Base-by-base conservation (phyloP, 1,140 invertebrate genomes). In the Bombus haemorrhoidalis region DNA sequence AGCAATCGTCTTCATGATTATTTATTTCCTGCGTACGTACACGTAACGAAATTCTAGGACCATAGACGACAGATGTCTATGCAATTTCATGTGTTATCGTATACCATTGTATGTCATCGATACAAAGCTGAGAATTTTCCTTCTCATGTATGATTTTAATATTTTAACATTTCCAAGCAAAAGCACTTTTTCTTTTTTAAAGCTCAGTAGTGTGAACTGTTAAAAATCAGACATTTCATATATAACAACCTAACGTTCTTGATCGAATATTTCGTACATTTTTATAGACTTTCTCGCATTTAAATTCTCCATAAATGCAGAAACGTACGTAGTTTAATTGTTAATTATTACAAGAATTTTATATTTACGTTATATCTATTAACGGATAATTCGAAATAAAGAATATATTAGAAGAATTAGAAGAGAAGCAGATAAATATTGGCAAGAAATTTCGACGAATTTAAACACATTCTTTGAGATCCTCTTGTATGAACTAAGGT, bases 221-320 rank as follows among this genome's bases (percentile, higher is more conserved):
- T 12, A n/a, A n/a, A 13, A 62, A 28, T 62, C 59, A 13, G 59
- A 13, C 59, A 13, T n/a, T 12, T n/a, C 28, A 1, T 62, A 62
- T 2, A 3, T 5, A n/a, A 62, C 59, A 62, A 12, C 0, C 10
- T n/a, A 4, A 10, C 2, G n/a, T 2, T n/a, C 1, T 28, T 28
- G 12, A 0, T 28, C 12, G 25, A 12, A 28, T 12, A 62, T 13
- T 0, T 53, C 18, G 18, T 22, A 53, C 47, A 53, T 22, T 53
- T 53, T 22, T 0, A 53, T 22, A 8, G 0, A n/a, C 28, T 1
- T 62, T 62, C 28, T 5, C 1, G 0, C 28, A 10, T 62, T 62
- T 1, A 62, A n/a, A 13, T 28, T 13, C 10, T 5, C 0, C 28
- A 62, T 5, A n/a, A 62, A 10, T 62, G 3, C 59, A n/a, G 1